Conservation (phyloP, 2,113 vertebrate genomes). For the Stigmatopora argus region DNA sequence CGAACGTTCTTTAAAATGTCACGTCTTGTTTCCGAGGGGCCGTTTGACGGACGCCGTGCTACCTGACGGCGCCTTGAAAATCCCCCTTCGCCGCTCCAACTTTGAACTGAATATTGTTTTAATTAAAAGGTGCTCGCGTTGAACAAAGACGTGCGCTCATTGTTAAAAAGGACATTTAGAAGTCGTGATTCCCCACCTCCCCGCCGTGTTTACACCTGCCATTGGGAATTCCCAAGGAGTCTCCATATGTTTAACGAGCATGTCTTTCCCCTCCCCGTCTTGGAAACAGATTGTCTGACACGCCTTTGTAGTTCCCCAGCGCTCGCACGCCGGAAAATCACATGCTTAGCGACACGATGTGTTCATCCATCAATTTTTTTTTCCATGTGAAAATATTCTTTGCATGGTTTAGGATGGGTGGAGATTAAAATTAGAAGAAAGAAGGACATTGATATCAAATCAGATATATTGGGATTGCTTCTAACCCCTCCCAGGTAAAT, state of each 20-base stretch:
- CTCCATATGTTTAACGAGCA: constrained; percentile 44
- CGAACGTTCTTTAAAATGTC: neutral
- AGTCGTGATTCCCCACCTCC: constrained; percentile 22
- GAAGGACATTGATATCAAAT: no score
- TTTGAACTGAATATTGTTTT: constrained; percentile 22
- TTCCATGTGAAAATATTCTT: constrained; percentile 34
- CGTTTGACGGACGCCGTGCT: neutral
- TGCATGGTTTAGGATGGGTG: constrained; percentile 17
- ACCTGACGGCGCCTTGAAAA: neutral
- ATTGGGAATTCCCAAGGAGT: constrained; percentile 11
- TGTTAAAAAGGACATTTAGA: constrained; percentile 23
- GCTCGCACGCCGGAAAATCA: constrained; percentile 42
- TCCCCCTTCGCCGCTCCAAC: neutral
- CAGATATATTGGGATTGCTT: no score
- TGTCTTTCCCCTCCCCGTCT: constrained; percentile 28
- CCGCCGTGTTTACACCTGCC: constrained; percentile 17
- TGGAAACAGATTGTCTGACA: constrained; percentile 52
- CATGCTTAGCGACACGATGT: constrained; percentile 17
- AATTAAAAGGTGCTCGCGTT: neutral
- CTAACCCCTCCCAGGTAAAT: no score
- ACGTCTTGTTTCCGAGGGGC: neutral
- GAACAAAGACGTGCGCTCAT: constrained; percentile 41
- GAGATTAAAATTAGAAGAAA: no score
- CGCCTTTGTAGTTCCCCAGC: constrained; percentile 44
- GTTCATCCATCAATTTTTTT: no score